Base-by-base conservation (phyloP, 2,113 vertebrate species). In the Chunga burmeisteri region DNA sequence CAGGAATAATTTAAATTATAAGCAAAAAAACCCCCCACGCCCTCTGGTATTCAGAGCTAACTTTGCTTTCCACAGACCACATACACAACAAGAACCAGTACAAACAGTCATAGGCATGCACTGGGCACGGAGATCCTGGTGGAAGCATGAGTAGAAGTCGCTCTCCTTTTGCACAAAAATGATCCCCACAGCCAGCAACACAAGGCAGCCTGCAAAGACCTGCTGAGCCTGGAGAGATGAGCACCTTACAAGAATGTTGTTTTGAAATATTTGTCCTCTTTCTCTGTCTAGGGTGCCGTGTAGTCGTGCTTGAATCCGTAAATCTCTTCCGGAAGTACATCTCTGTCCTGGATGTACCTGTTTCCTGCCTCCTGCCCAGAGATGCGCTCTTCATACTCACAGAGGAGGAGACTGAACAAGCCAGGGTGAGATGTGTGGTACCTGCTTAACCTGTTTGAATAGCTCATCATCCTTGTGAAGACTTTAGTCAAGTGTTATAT, bases 271-370 rank as follows among this genome's bases (percentile, higher is more conserved):
- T 26, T 12, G 4, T 78, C 11, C 13, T 59, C 66, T 83, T 73
- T 63, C 70, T 90, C 77, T 49, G 11, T 40, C 36, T 85, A 99
- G 99, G 98, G 53, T 99, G 99, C 81, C 86, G 11, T 4, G 97
- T 99, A 74, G 97, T 99, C 5, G 97, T 98, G 11, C 97, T 99
- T 32, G 97, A 98, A 78, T 99, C 99, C 1, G 98, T 99, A 19
- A 98, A 96, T 82, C 63, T 99, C 83, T 80, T 99, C 84, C 98
- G 99, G 88, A 99, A 99, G 86, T 99, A 99, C 89, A 49, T 98
- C 66, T 99, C 98, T 30, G 23, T 99, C 68, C 97, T 99, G 90
- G 99, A 99, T 58, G 95, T 99, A 47, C 99, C 98, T 25, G 26
- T 99, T 81, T 99, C 98, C 97, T 98, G 98, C 98, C 95, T 99